Evolutionary conservation across 2,113 vertebrate species (phyloP), one percentile per base, ranked within the genome.

Genomic region (Platichthys stellatus): DNA sequence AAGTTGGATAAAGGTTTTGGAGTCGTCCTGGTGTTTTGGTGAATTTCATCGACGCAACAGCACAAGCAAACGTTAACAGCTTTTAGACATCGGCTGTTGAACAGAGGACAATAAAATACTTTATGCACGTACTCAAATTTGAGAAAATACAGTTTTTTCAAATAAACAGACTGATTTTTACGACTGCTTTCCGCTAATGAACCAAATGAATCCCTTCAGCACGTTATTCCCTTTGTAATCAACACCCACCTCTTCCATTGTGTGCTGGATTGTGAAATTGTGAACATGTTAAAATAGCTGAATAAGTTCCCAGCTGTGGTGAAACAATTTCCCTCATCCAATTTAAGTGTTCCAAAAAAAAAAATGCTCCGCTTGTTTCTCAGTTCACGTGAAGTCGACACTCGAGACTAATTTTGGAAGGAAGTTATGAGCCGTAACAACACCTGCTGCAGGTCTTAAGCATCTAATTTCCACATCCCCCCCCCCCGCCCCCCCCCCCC

Each of bases 381-480:
- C 13, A 14, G 45, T 45, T 4, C 21, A 6, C 45, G 31, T 20
- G 31, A 76, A 54, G 59, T 6, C 65, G 57, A 68, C 51, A 73
- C 56, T 54, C 49, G 63, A 62, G 63, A 49, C 31, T 56, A 24
- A 23, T 53, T 24, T 51, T 40, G 20, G 5, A 26, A 26, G 26
- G 56, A 38, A 56, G 24, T 68, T 40, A 26, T 15, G 26, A 53
- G 31, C 35, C 20, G 23, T 54, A 69, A 58, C 58, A 71, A 31
- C 61, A 70, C 60, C 66, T 80, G 38, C 62, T 40, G 65, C 45
- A 58, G 43, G 54, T 61, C 80, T 49, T 35, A 66, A 75, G 54
- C 40, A 49, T 70, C 24, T 83, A 14, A 83, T 82, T 84, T 82
- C 63, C 73, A 78, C 8, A 38, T 53, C 26, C 71, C 38, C 38